Conservation (phyloP, 2,797 vertebrate species). For the Clamator glandarius region DNA sequence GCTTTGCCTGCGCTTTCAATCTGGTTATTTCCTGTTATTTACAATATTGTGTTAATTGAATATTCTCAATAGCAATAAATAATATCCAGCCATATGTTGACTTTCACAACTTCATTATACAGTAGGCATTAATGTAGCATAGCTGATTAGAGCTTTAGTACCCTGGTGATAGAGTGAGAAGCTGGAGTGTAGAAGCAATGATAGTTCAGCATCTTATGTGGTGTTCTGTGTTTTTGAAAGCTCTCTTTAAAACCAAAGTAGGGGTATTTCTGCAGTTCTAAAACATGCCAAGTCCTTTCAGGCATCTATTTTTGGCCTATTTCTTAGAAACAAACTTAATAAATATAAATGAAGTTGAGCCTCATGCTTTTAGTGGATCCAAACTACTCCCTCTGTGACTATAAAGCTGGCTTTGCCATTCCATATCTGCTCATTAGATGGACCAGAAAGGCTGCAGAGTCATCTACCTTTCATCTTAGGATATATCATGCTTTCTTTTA, state of each 20-base stretch:
- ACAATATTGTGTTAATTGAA: background rate
- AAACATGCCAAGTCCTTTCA: background rate
- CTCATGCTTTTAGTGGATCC: background rate
- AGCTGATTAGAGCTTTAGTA: background rate
- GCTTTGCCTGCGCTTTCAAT: background rate
- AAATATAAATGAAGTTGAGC: background rate
- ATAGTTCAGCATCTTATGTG: background rate
- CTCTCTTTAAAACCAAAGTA: background rate
- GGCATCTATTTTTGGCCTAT: background rate
- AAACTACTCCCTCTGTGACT: background rate
- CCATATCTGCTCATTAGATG: background rate
- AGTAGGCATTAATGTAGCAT: background rate
- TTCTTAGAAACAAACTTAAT: constrained; percentile 15
- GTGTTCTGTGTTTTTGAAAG: fast-evolving
- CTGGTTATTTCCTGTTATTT: constrained; percentile 15
- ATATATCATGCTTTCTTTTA: background rate
- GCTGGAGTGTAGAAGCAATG: background rate
- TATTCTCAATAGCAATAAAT: constrained; percentile 13
- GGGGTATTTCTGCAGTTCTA: background rate
- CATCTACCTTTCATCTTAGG: background rate
- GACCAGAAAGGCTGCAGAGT: background rate
- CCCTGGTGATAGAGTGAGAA: background rate
- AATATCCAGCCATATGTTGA: background rate
- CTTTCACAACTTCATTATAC: background rate
- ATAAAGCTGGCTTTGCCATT: background rate